These are phyloP conservation scores for Parnassius orleans DNA, from an alignment of 2,888 invertebrate genomes.

Conservation along the genomic window DNA sequence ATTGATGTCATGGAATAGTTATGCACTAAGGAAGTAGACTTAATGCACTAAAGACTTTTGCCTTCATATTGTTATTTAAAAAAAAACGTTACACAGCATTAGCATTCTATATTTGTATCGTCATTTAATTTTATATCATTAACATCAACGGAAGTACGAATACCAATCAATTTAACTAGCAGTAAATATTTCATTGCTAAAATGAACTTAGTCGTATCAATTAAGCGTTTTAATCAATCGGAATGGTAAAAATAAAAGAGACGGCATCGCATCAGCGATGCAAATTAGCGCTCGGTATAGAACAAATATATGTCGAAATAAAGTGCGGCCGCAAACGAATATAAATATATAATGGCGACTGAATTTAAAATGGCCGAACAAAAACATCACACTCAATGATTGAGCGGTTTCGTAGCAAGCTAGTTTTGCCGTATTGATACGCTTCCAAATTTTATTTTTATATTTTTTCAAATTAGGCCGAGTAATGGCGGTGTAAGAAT, in stretches of 20 bases:
- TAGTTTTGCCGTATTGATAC: slow-evolving; percentile 12
- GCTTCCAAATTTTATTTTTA: not conserved
- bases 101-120: too few species aligned
- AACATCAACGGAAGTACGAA: not conserved
- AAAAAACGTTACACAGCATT: too few species aligned
- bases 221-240: slow-evolving; percentile 35
- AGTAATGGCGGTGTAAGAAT: too few species aligned
- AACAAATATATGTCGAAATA: slow-evolving; percentile 38
- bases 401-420: slow-evolving; percentile 26
- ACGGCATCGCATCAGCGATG: slow-evolving; percentile 31
- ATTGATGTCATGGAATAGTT: too few species aligned
- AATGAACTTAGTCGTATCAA: slow-evolving; percentile 31
- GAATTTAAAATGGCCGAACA: slow-evolving; percentile 43
- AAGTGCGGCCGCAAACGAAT: slow-evolving; percentile 37
- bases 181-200: slow-evolving; percentile 17
- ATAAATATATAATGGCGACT: slow-evolving; percentile 43
- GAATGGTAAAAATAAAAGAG: slow-evolving; percentile 35
- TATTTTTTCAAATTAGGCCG: not conserved
- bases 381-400: slow-evolving; percentile 31
- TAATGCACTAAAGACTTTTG: too few species aligned
- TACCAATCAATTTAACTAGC: slow-evolving; percentile 5
- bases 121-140: not conserved
- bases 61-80: too few species aligned
- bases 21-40: too few species aligned
- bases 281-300: slow-evolving; percentile 35